A percentile compares a stretch with the other conserved stretches of the same genome.
Conservation (phyloP, 2,888 invertebrate genomes). For the Panorpa germanica region DNA sequence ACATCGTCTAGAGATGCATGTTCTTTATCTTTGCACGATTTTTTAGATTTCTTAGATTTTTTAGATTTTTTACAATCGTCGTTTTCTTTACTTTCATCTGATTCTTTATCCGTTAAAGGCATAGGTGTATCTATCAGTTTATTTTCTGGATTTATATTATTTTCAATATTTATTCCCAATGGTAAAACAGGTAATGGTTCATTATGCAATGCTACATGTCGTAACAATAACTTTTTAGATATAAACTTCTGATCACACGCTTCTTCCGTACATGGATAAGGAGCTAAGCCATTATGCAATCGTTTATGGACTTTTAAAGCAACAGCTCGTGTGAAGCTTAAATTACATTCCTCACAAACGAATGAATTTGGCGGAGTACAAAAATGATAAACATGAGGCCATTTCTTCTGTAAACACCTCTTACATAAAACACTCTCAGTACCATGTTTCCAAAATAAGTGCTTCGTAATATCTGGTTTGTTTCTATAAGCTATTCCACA, state of each 20-base stretch:
- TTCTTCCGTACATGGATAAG: conserved; percentile 52
- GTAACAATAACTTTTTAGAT: conserved; percentile 55
- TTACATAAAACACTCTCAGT: conserved; percentile 75
- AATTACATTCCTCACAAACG: conserved; percentile 62
- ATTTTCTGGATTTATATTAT: no score
- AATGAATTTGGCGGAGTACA: conserved; percentile 66
- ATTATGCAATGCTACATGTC: conserved; percentile 50
- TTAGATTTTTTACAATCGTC: conserved; percentile 19
- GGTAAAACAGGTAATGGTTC: no score
- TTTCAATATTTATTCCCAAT: no score
- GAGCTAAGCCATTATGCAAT: conserved; percentile 42
- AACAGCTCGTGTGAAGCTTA: conserved; percentile 55
- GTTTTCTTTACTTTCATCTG: no score
- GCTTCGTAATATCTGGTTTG: conserved; percentile 74
- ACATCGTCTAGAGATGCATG: conserved; percentile 36
- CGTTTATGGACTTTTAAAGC: conserved; percentile 71
- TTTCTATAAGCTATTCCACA: conserved; percentile 78
- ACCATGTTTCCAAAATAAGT: conserved; percentile 84
- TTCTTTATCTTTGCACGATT: conserved; percentile 12
- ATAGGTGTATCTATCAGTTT: no score
- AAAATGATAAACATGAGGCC: conserved; percentile 85
- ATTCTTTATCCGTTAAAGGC: no score
- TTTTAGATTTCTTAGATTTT: conserved; percentile 20
- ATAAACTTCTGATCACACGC: conserved; percentile 60
- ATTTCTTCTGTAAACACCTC: conserved; percentile 71